Base-by-base conservation (phyloP, 2,797 vertebrate species). In the Tympanoctomys barrerae region DNA sequence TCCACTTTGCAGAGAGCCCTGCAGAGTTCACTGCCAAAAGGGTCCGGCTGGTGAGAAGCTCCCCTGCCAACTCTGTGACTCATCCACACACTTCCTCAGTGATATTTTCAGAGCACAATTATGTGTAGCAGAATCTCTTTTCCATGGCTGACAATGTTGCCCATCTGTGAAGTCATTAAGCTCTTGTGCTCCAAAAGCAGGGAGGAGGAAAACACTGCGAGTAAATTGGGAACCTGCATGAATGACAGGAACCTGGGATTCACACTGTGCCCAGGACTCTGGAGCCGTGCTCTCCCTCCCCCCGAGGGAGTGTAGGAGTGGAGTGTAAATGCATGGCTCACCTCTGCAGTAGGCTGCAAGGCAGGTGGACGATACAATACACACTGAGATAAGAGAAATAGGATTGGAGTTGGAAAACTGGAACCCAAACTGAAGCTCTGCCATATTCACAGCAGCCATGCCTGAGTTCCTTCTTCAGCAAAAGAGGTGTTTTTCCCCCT, bases 81-180 rank as follows among this genome's bases (percentile, higher is more conserved):
- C 98, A 98, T 97, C 89, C 68, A 31, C 95, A 95, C 96, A 95
- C 77, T 97, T 98, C 95, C 79, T 94, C 96, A 94, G 97, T 97
- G 98, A 97, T 98, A 98, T 98, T 98, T 98, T 98, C 96, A 95
- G 94, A 98, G 97, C 97, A 98, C 97, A 98, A 96, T 98, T 98
- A 97, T 96, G 97, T 97, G 96, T 97, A 98, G 98, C 97, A 97
- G 96, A 98, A 97, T 98, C 97, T 93, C 89, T 98, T 98, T 98
- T 97, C 97, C 95, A 95, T 97, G 97, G 96, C 97, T 98, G 97
- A 98, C 95, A 97, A 93, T 98, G 97, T 97, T 97, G 96, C 97
- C 98, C 98, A 98, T 98, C 97, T 98, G 98, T 98, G 97, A 98
- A 97, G 97, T 98, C 97, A 96, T 98, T 96, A 98, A 97, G 97